Base-by-base conservation (phyloP, 2,113 vertebrate species). In the Antennarius striatus region DNA sequence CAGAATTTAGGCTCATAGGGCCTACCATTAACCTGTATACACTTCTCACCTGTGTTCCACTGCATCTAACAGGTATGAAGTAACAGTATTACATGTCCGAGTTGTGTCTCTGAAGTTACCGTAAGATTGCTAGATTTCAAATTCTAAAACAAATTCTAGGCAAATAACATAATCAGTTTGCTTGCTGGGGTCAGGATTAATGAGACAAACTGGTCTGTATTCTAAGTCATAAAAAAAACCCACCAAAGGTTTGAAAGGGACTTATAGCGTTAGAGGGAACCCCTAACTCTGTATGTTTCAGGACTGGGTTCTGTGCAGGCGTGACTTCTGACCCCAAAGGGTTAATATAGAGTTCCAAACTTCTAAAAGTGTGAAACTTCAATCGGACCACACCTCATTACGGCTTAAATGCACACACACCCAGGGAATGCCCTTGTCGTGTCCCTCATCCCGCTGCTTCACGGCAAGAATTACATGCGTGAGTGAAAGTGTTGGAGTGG, bases 401-500 rank as follows among this genome's bases (percentile, higher is more conserved):
- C 29, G 52, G n/a, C 17, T 42, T 58, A 15, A 10, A 32, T 22
- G n/a, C 61, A 59, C 53, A 56, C 50, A 64, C 48, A 68, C 49
- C n/a, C 36, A 11, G 39, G 61, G 53, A 75, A 59, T 50, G 49
- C 65, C 60, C 71, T 61, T 50, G 55, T 36, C 50, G 28, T 56
- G 10, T 28, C 63, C 22, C 54, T 52, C 63, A 28, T 49, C 64
- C 56, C 3, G 17, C 46, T 55, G 61, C 66, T 80, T 77, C 75
- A 73, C 22, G 28, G 70, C 74, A 48, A 77, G 63, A 75, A 74
- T 84, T 80, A 82, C 14, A 22, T 53, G 63, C 39, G 52, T 50
- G 74, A 71, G 71, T 54, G 63, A 60, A 49, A 58, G 58, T 56
- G 53, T 48, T 60, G 71, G 39, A 22, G 22, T 22, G 2, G 22